A percentile compares a stretch with the other conserved stretches of the same genome.
These are phyloP conservation scores for Danio rerio DNA, from an alignment of 2,113 vertebrate species.

Conservation along the genomic window GRCz12tu NC_133193.1:3732501-3733000, in stretches of 20 bases:
- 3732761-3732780: conserved; percentile 96
- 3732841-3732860: conserved; percentile 90
- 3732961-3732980: conserved; percentile 53
- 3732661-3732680: too few species aligned
- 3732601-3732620: too few species aligned
- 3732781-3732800: conserved; percentile 87
- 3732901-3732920: conserved; percentile 88
- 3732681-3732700: too few species aligned
- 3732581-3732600: too few species aligned
- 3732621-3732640: too few species aligned
- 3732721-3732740: conserved; percentile 94
- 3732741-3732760: conserved; percentile 98
- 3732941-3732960: conserved; percentile 8
- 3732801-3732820: conserved; percentile 94
- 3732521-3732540: too few species aligned
- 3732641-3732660: too few species aligned
- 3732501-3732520: too few species aligned
- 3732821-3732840: conserved; percentile 86
- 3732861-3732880: conserved; percentile 85
- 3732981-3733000: conserved; percentile 57
- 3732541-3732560: too few species aligned
- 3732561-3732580: too few species aligned
- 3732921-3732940: conserved; percentile 85
- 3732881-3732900: conserved; percentile 86
- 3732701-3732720: too few species aligned